Percentiles rank a stretch among this genome's conserved stretches.
These are phyloP conservation scores for Drymonia ruficornis DNA, from an alignment of 2,888 invertebrate genomes.

Conservation along the genomic window DNA sequence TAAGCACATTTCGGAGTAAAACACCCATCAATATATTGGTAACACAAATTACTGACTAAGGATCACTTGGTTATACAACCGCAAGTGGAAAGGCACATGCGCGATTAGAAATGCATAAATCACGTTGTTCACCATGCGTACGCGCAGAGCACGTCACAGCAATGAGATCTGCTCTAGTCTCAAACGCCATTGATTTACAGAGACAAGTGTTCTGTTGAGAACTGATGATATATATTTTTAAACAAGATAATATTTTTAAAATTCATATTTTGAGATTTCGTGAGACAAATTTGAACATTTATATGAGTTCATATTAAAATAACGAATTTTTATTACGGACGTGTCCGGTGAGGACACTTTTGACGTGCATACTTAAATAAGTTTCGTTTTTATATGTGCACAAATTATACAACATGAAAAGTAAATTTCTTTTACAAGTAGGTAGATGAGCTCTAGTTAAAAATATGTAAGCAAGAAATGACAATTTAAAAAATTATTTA, in stretches of 20 bases:
- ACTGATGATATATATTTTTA: slow-evolving; percentile 7
- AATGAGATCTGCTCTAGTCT: slow-evolving; percentile 48
- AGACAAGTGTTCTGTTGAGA: slow-evolving; percentile 23
- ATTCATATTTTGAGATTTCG: not conserved
- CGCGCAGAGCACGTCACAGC: slow-evolving; percentile 38
- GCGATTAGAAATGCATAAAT: slow-evolving; percentile 63
- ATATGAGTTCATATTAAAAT: slow-evolving; percentile 17
- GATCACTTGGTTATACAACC: slow-evolving; percentile 50
- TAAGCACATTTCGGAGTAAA: slow-evolving; percentile 21
- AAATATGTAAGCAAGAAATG: not conserved
- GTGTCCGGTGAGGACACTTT: slow-evolving; percentile 5
- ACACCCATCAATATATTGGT: slow-evolving; percentile 16
- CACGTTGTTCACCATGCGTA: slow-evolving; percentile 65
- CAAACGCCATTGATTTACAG: slow-evolving; percentile 25
- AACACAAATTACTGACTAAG: not conserved
- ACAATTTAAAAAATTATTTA: not conserved
- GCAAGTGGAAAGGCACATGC: slow-evolving; percentile 42
- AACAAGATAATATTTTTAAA: not conserved
- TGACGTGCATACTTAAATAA: not conserved
- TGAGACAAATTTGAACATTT: slow-evolving; percentile 17
- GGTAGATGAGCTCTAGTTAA: not conserved
- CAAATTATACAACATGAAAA: slow-evolving; percentile 17
- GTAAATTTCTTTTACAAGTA: not conserved
- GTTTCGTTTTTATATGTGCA: not conserved
- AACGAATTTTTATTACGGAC: not conserved